A percentile compares a stretch with the other conserved stretches of the same genome.
Evolutionary conservation across 92 coral and sea anemone species (phyloP).

Genomic region (Umimayanthus chanpuru): DNA sequence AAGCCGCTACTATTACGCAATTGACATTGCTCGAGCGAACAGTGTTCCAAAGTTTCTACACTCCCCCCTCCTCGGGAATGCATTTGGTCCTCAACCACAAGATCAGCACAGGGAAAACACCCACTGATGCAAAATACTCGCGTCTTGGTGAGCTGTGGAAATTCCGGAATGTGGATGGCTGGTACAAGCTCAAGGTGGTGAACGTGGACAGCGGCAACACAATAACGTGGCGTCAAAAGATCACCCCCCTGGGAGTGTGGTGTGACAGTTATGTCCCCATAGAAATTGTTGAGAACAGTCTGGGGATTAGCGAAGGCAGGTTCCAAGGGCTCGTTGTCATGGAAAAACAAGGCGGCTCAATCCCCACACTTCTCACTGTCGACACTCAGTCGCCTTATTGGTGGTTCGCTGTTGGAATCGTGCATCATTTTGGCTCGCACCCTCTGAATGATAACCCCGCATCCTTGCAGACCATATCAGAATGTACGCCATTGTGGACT

Average conservation of each 20-base stretch:
- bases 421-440: too few species aligned
- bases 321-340: background rate
- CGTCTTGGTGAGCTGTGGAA: background rate
- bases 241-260: too few species aligned
- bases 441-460: background rate
- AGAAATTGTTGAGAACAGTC: too few species aligned
- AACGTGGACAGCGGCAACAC: too few species aligned
- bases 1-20: background rate
- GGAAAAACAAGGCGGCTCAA: background rate
- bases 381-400: background rate
- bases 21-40: background rate
- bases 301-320: too few species aligned
- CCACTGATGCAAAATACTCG: background rate
- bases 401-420: slow-evolving; percentile 10
- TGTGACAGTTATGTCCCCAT: too few species aligned
- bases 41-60: background rate
- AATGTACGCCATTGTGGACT: background rate
- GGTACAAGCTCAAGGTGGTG: too few species aligned
- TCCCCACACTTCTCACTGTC: background rate
- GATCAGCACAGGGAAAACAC: background rate
- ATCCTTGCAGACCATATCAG: background rate
- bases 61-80: background rate
- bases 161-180: background rate
- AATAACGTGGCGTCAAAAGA: background rate
- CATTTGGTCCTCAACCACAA: background rate